Evolutionary conservation across 2,888 invertebrate genomes (phyloP).

Genomic region (Standfussiana lucernea): DNA sequence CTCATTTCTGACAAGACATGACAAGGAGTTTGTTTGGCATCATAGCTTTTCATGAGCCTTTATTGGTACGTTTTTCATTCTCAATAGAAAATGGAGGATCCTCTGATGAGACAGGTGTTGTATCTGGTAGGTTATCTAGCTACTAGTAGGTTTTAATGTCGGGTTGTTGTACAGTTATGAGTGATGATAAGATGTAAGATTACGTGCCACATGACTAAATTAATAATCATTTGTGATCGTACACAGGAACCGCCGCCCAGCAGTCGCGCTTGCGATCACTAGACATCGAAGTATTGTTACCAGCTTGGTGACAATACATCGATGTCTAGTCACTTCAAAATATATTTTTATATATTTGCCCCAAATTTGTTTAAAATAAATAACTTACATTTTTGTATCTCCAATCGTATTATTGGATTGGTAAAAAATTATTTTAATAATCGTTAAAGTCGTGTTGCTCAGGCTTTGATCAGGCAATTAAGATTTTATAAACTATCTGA

Average conservation of each 20-base stretch:
- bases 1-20: background rate
- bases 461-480: conserved; percentile 32
- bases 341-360: no score
- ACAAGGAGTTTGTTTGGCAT: background rate
- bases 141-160: background rate
- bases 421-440: conserved; percentile 20
- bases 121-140: no score
- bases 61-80: background rate
- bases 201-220: background rate
- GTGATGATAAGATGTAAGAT: no score
- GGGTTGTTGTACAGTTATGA: background rate
- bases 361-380: no score
- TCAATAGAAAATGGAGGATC: background rate
- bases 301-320: no score
- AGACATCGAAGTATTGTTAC: no score
- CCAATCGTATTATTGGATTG: conserved; percentile 18
- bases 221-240: no score
- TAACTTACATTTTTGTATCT: background rate
- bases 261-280: background rate
- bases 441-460: conserved; percentile 14
- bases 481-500: conserved; percentile 8
- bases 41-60: background rate
- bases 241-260: background rate
- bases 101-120: background rate
- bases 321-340: no score